phyloP scores from a whole-genome alignment of 2,113 vertebrate genomes.

The Zosterops borbonicus region DNA sequence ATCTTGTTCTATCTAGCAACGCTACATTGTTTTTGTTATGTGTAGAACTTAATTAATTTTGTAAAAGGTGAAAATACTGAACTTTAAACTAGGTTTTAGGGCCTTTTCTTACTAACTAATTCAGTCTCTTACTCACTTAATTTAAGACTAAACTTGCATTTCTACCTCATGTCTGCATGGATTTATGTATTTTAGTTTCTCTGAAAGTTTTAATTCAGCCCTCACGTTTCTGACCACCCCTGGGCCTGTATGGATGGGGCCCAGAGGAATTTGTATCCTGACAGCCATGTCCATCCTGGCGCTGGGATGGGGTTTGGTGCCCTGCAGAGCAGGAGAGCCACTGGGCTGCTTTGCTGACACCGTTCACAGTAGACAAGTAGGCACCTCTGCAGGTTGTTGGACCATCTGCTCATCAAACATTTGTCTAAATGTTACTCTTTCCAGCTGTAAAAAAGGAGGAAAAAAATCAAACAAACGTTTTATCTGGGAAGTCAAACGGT shows the following conservation, averaged over 20 bases:
- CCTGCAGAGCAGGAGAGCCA: fast-evolving
- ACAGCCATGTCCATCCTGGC: fast-evolving
- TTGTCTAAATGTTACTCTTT: not conserved
- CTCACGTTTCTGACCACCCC: not conserved
- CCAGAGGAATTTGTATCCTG: not conserved
- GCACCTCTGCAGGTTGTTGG: not conserved
- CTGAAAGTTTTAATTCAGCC: not conserved
- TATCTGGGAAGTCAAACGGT: not conserved
- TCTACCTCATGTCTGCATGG: not conserved
- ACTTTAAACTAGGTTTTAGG: not conserved
- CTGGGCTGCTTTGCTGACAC: fast-evolving
- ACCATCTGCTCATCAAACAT: not conserved
- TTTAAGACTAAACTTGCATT: not conserved
- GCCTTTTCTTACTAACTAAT: not conserved
- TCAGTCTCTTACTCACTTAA: not conserved
- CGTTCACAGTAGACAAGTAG: not conserved
- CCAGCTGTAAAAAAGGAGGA: not conserved
- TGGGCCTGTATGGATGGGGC: not conserved
- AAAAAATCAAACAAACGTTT: not conserved
- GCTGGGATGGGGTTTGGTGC: fast-evolving
- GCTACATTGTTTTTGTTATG: not conserved
- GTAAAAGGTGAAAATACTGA: not conserved
- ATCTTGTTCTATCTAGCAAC: not conserved
- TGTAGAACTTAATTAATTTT: not conserved
- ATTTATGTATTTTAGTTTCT: not conserved